Base-by-base conservation (phyloP, 2,113 vertebrate species). In the Argyrosomus japonicus region DNA sequence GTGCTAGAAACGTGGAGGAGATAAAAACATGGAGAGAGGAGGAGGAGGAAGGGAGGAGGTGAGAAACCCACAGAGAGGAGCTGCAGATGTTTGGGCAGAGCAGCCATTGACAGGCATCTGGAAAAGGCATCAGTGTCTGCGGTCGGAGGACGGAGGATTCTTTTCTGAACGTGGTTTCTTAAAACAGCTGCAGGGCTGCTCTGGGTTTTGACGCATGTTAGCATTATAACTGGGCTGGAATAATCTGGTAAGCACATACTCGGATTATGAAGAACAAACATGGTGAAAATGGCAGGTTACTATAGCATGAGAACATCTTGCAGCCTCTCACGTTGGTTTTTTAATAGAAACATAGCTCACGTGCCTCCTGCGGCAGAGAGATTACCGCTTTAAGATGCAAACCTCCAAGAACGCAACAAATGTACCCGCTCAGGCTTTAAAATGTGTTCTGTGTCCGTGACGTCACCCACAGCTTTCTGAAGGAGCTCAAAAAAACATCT, bases 111-210 rank as follows among this genome's bases (percentile, higher is more conserved):
- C 58, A 61, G 47, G 47, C 86, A 83, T 88, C 85, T 92, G 89
- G 79, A 74, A 65, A 80, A 87, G 40, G 9, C 75, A 88, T 88
- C 70, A 77, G 51, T 0, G 50, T 67, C 54, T 63, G 70, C 11
- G 73, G 84, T 79, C 54, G 60, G 18, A 51, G 74, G 17, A 8
- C 9, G 81, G 65, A 78, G 77, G 70, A 88, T 81, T 83, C 60
- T 60, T n/a, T 17, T 77, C 63, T 75, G 2, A 60, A 57, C 0
- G 32, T 54, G 87, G 88, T 69, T 87, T 80, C 82, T 75, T 72
- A 81, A 83, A 88, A 86, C 87, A 87, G 87, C 91, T 88, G 86
- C 79, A 67, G 78, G 86, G 83, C 43, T 67, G 72, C 68, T 77
- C 71, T 29, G 29, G 82, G 76, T 58, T 36, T 36, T 63, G 72